phyloP scores from a whole-genome alignment of 1,140 invertebrate species.

The Pogonognathellus flavescens region DNA sequence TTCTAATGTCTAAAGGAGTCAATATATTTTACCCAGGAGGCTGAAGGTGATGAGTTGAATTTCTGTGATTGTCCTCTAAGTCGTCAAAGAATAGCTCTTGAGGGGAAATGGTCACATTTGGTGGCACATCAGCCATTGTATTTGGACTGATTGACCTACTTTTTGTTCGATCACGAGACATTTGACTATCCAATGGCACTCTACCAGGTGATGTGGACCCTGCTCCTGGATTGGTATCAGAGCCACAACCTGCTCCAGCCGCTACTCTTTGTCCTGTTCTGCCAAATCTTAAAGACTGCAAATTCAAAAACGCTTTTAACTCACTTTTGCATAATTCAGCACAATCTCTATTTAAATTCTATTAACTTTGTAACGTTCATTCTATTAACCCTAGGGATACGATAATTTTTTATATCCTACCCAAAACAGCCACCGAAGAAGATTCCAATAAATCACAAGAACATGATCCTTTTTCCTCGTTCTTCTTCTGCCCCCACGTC shows the following conservation, averaged over 20 bases:
- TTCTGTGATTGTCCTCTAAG: conserved; percentile 64
- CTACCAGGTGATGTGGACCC: conserved; percentile 57
- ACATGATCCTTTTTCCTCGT: conserved; percentile 67
- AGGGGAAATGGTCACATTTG: conserved; percentile 65
- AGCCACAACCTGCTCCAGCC: conserved; percentile 66
- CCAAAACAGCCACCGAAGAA: conserved; percentile 66
- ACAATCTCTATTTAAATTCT: neutral
- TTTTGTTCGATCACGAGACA: conserved; percentile 66
- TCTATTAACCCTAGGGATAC: neutral
- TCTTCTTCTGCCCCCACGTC: conserved; percentile 54
- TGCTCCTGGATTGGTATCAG: conserved; percentile 66
- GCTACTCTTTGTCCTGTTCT: conserved; percentile 65
- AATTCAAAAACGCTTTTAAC: neutral
- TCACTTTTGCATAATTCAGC: neutral
- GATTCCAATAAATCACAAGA: conserved; percentile 66
- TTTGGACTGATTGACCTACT: conserved; percentile 65
- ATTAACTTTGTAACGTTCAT: neutral
- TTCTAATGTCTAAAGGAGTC: too few species aligned
- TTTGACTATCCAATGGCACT: conserved; percentile 66
- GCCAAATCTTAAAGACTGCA: conserved; percentile 65
- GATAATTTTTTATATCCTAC: conserved; percentile 25
- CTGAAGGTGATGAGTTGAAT: conserved; percentile 66
- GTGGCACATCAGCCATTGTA: conserved; percentile 64
- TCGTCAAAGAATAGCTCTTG: conserved; percentile 67
- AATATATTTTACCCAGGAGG: conserved; percentile 64